Evolutionary conservation across 2,888 invertebrate species (phyloP).

Genomic region (Chloroclysta siterata): DNA sequence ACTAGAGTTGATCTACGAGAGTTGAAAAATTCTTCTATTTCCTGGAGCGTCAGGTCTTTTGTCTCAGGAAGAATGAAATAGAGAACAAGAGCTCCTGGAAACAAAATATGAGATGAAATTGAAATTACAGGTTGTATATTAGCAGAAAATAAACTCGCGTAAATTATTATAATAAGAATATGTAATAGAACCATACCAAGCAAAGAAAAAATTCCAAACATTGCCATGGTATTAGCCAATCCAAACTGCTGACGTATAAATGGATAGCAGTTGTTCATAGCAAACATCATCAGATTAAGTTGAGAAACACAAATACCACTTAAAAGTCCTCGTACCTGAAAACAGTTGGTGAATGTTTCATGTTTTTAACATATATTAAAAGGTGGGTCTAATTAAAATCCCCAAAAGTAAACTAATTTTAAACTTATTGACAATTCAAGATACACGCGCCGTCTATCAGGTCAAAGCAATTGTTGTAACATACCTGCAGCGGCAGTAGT

Average conservation of each 20-base stretch:
- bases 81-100: constrained; percentile 79
- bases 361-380: no score
- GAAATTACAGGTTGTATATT: not conserved
- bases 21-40: constrained; percentile 88
- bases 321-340: constrained; percentile 84
- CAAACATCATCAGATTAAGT: constrained; percentile 53
- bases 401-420: no score
- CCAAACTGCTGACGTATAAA: constrained; percentile 48
- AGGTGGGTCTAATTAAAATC: no score
- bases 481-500: constrained; percentile 68
- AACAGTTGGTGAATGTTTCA: constrained; percentile 40
- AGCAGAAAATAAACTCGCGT: no score
- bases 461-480: constrained; percentile 23
- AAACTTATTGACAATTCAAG: no score
- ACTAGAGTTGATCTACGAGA: constrained; percentile 75
- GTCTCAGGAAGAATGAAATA: constrained; percentile 86
- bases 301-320: constrained; percentile 83
- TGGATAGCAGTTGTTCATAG: constrained; percentile 49
- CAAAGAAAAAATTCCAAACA: constrained; percentile 54
- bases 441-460: no score
- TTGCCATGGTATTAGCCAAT: constrained; percentile 44
- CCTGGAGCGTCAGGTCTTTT: constrained; percentile 85
- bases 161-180: no score
- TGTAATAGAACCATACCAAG: constrained; percentile 48
- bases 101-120: constrained; percentile 24